Evolutionary conservation across 2,113 vertebrate genomes (phyloP).

Genomic region (Coptodon rendalli): DNA sequence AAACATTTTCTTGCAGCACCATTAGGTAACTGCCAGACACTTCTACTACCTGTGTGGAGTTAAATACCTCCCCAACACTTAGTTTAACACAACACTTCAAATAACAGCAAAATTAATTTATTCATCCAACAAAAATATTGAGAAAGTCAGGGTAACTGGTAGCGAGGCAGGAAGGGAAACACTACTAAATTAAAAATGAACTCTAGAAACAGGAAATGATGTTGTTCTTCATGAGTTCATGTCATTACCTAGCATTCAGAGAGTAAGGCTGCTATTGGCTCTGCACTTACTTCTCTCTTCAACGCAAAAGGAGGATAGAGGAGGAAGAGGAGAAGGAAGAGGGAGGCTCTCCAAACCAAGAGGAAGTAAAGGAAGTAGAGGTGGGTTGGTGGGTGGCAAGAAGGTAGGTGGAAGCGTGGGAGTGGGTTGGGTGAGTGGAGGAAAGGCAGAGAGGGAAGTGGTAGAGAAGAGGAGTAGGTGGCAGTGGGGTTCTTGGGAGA

Average conservation of each 20-base stretch:
- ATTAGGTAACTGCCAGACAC: not conserved
- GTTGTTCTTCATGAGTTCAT: constrained; percentile 45
- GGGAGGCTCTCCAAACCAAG: constrained; percentile 51
- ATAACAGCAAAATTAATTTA: not conserved
- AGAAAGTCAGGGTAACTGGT: not conserved
- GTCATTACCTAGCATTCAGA: constrained; percentile 60
- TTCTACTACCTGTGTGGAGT: not conserved
- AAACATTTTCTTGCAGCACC: not conserved
- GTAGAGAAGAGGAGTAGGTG: not conserved
- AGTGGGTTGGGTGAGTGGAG: constrained; percentile 54
- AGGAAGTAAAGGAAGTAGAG: constrained; percentile 47
- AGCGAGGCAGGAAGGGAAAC: constrained; percentile 17
- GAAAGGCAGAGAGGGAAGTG: constrained; percentile 7
- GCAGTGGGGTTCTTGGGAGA: not conserved
- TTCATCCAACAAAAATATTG: not conserved
- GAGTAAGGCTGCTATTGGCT: constrained; percentile 75
- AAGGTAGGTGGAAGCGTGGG: constrained; percentile 46
- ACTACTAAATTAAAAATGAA: constrained; percentile 43
- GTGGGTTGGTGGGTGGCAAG: constrained; percentile 20
- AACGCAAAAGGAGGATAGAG: constrained; percentile 66
- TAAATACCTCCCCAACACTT: not conserved
- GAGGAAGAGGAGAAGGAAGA: constrained; percentile 60
- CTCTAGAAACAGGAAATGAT: constrained; percentile 46
- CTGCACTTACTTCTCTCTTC: constrained; percentile 77
- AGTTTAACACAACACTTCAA: not conserved